A percentile compares a stretch with the other conserved stretches of the same genome.
Conservation (phyloP, 2,888 invertebrate species). For the Caradrina clavipalpis region DNA sequence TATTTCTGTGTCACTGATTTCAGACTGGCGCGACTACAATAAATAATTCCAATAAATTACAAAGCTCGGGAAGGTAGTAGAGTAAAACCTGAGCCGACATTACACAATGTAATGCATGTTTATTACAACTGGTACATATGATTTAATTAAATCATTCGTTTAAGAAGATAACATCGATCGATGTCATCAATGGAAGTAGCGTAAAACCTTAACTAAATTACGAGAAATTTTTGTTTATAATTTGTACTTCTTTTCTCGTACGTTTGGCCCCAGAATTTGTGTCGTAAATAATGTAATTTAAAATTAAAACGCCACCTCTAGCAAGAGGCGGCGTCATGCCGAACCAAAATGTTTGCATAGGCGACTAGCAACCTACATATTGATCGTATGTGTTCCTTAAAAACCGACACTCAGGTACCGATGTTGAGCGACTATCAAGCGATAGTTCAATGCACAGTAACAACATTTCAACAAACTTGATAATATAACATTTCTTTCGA, state of each 20-base stretch:
- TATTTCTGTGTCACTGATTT: conserved; percentile 33
- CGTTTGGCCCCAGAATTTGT: conserved; percentile 87
- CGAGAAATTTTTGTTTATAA: conserved; percentile 80
- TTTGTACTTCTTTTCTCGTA: conserved; percentile 88
- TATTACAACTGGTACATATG: conserved; percentile 23
- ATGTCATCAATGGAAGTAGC: conserved; percentile 71
- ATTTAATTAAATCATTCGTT: conserved; percentile 47
- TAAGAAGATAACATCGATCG: conserved; percentile 61
- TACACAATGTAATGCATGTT: conserved; percentile 30
- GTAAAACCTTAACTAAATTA: conserved; percentile 83
- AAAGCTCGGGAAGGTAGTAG: conserved; percentile 13
- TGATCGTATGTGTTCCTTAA: conserved; percentile 55
- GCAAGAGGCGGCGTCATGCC: conserved; percentile 28
- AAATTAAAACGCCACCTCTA: conserved; percentile 63
- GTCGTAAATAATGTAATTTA: conserved; percentile 71
- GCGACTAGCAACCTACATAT: conserved; percentile 37
- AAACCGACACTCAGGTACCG: conserved; percentile 52
- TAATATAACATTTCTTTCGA: conserved; percentile 32
- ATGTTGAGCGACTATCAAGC: conserved; percentile 19
- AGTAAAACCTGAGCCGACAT: conserved; percentile 35
- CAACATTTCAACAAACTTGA: conserved; percentile 37
- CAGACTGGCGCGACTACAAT: conserved; percentile 41
- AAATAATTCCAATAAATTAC: conserved; percentile 41
- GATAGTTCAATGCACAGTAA: conserved; percentile 18
- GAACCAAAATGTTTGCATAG: conserved; percentile 47